A percentile compares a stretch with the other conserved stretches of the same genome.
Conservation (phyloP, 2,888 invertebrate genomes). For the Idaea biselata region DNA sequence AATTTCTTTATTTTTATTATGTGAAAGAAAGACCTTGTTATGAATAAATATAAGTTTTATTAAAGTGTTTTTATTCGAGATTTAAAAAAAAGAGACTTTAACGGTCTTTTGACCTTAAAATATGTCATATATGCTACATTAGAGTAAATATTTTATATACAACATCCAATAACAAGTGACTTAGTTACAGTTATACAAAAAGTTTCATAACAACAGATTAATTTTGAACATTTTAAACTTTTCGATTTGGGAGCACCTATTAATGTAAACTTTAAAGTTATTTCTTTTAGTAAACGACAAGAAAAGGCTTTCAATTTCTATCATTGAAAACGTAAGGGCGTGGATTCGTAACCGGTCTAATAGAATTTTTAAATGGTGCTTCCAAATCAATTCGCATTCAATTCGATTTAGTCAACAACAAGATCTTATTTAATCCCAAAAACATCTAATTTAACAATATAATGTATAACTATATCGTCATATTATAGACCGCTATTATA, state of each 20-base stretch:
- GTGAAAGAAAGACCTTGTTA: neutral
- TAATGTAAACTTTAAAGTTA: slow-evolving; percentile 9
- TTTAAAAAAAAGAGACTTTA: slow-evolving; percentile 10
- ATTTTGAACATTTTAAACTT: slow-evolving; percentile 30
- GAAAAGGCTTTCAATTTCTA: neutral
- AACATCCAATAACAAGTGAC: slow-evolving; percentile 44
- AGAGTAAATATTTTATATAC: slow-evolving; percentile 28
- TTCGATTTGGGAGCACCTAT: slow-evolving; percentile 31
- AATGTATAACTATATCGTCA: slow-evolving; percentile 33
- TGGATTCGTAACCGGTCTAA: neutral
- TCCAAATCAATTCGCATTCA: slow-evolving; percentile 17
- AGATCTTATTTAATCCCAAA: slow-evolving; percentile 50
- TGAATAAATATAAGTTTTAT: slow-evolving; percentile 5
- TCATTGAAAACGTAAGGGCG: neutral
- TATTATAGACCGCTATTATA: slow-evolving; percentile 47
- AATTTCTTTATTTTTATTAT: neutral
- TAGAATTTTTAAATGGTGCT: slow-evolving; percentile 20
- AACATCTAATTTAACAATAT: slow-evolving; percentile 65
- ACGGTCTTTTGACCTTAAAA: slow-evolving; percentile 3
- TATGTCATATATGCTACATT: slow-evolving; percentile 17
- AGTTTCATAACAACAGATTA: slow-evolving; percentile 41
- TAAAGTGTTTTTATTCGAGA: slow-evolving; percentile 7
- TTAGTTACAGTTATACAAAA: slow-evolving; percentile 40
- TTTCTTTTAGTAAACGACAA: neutral
- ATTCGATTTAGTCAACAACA: slow-evolving; percentile 52